These are phyloP conservation scores for Dryobota labecula DNA, from an alignment of 2,888 invertebrate genomes.

Conservation along the genomic window DNA sequence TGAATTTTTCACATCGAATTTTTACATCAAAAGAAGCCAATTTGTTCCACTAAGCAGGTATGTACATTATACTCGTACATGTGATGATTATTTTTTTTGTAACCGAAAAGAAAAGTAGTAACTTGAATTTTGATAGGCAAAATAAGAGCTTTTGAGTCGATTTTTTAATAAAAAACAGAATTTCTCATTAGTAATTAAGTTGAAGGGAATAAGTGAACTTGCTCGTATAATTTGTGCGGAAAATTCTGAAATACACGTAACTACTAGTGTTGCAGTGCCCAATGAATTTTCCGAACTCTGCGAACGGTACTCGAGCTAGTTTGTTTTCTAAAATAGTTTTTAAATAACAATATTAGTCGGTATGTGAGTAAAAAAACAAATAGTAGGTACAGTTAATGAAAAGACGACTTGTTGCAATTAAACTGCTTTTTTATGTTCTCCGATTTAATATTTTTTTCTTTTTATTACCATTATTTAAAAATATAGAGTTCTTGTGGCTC, in stretches of 20 bases:
- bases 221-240: neutral
- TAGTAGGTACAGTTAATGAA: neutral
- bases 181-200: neutral
- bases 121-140: neutral
- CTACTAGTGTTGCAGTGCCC: neutral
- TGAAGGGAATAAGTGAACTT: neutral
- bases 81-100: constrained; percentile 7
- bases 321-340: neutral
- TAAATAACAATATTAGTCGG: neutral
- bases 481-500: no score
- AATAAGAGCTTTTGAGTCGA: neutral
- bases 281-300: neutral
- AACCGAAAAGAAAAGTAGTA: neutral
- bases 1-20: neutral
- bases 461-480: no score
- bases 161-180: constrained; percentile 13
- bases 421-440: no score
- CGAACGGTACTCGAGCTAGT: neutral
- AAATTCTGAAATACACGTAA: neutral
- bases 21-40: constrained; percentile 41
- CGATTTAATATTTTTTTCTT: no score
- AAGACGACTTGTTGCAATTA: no score
- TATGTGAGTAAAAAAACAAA: neutral
- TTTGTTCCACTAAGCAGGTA: constrained; percentile 8
- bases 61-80: neutral